Percentiles rank a stretch among this genome's conserved stretches.
These are phyloP conservation scores for Hippocampus zosterae DNA, from an alignment of 2,113 vertebrate species.

Conservation along the genomic window DNA sequence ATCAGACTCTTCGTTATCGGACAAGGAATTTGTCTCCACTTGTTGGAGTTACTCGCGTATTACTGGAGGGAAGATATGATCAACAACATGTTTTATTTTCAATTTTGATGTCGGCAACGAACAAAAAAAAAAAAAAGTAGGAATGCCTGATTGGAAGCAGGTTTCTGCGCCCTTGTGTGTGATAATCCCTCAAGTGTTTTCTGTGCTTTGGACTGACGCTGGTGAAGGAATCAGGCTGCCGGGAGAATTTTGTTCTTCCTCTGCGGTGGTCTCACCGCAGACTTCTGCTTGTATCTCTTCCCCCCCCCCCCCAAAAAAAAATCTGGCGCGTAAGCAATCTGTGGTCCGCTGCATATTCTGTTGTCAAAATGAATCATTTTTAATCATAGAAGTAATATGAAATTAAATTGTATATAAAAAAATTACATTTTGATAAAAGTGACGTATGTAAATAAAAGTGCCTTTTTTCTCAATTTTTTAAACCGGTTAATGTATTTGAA, in stretches of 20 bases:
- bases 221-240: constrained; percentile 40
- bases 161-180: constrained; percentile 46
- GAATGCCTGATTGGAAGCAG: constrained; percentile 36
- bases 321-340: not conserved
- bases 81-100: not conserved
- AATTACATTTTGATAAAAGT: no score
- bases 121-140: not conserved
- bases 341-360: no score
- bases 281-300: constrained; percentile 25
- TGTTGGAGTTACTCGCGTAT: no score
- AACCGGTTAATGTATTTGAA: no score
- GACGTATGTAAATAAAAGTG: no score
- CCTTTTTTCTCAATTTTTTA: no score
- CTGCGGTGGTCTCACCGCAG: constrained; percentile 12
- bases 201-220: constrained; percentile 35
- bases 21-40: no score
- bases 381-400: no score
- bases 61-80: no score
- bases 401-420: no score
- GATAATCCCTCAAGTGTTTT: constrained; percentile 40
- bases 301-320: not conserved
- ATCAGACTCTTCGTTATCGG: no score
- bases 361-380: no score
- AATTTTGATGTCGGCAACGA: not conserved
- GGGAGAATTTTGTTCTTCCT: constrained; percentile 15